Percentiles rank a stretch among this genome's conserved stretches.
Conservation (phyloP, 2,888 invertebrate genomes). For the Plusia festucae region DNA sequence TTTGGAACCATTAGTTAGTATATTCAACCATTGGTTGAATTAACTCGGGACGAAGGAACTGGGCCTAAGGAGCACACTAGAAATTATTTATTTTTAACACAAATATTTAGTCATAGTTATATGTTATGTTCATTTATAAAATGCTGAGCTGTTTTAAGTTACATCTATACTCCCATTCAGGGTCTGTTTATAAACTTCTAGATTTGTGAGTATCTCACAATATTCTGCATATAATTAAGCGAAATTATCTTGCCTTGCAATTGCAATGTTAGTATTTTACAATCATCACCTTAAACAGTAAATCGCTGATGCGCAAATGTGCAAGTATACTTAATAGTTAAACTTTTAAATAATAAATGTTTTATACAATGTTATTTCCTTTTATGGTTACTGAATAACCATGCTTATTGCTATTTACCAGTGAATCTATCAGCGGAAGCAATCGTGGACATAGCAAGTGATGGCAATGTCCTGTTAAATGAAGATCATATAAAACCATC, state of each 20-base stretch:
- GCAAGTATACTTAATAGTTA: background rate
- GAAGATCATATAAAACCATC: background rate
- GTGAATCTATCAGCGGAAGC: conserved; percentile 3
- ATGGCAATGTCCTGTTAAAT: background rate
- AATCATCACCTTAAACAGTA: background rate
- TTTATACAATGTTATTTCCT: background rate
- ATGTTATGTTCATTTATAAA: background rate
- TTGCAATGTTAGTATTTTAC: background rate
- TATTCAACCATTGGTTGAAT: no score
- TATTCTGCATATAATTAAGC: background rate
- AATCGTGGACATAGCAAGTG: background rate
- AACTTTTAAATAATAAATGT: background rate
- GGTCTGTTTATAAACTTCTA: no score
- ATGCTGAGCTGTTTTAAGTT: background rate
- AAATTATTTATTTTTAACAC: no score
- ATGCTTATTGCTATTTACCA: conserved; percentile 7
- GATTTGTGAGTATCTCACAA: no score
- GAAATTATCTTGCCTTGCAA: conserved; percentile 4
- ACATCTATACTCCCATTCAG: no score
- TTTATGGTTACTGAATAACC: background rate
- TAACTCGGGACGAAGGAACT: no score
- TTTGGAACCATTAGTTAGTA: no score
- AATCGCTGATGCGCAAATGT: conserved; percentile 3
- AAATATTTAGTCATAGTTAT: background rate
- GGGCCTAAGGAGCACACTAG: no score